Evolutionary conservation across 2,113 vertebrate species (phyloP).

Genomic region (Butorides virescens): DNA sequence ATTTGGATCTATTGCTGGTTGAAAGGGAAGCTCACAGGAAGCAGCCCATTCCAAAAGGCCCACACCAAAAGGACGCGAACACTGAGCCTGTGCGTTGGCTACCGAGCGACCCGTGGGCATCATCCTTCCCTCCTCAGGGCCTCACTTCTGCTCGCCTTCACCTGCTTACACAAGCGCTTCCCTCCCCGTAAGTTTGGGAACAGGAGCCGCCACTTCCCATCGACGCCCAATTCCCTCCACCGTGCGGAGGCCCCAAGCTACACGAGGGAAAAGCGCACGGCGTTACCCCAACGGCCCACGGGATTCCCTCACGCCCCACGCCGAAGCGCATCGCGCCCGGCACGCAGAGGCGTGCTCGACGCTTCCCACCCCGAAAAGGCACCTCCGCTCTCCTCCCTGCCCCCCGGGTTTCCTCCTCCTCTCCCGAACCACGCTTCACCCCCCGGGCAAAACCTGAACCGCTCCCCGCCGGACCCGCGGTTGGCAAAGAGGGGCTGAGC

Average conservation of each 20-base stretch:
- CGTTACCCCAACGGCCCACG: accelerated
- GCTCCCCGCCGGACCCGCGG: neutral
- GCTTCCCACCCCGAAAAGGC: neutral
- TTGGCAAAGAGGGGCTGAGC: neutral
- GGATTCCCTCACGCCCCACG: neutral
- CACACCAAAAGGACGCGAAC: neutral
- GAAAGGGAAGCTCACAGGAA: neutral
- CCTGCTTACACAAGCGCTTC: neutral
- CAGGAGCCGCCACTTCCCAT: neutral
- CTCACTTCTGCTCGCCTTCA: neutral
- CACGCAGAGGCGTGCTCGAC: accelerated
- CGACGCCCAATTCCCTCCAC: neutral
- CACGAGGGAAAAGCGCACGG: neutral
- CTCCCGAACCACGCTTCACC: neutral
- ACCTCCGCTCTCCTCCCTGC: accelerated
- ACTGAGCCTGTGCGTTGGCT: neutral
- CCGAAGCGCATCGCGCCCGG: accelerated
- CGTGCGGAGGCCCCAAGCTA: neutral
- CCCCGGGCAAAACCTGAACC: neutral
- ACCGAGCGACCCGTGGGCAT: neutral
- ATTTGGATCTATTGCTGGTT: neutral
- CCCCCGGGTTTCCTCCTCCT: too few species aligned
- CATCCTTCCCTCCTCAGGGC: neutral
- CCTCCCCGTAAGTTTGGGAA: neutral
- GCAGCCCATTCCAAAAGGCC: neutral